Evolutionary conservation across 1,140 invertebrate genomes (phyloP).

Genomic region (Leptinotarsa defecta): DNA sequence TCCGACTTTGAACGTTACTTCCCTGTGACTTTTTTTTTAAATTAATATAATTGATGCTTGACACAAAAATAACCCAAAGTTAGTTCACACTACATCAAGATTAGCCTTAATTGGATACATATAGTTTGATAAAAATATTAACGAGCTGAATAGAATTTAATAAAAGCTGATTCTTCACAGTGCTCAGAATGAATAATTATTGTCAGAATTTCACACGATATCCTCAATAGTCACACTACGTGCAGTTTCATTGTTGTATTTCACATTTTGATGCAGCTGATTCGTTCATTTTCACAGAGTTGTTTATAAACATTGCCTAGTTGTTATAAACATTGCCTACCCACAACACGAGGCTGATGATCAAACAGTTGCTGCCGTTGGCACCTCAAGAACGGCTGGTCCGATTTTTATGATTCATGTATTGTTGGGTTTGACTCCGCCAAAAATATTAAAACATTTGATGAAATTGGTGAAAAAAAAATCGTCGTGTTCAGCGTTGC

Average conservation of each 20-base stretch:
- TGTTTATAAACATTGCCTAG: not conserved
- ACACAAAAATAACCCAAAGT: conserved; percentile 20
- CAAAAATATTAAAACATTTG: too few species aligned
- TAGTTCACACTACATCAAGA: conserved; percentile 18
- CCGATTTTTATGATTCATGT: too few species aligned
- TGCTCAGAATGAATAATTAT: conserved; percentile 12
- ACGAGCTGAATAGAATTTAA: conserved; percentile 13
- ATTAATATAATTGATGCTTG: conserved; percentile 18
- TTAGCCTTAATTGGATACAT: conserved; percentile 18
- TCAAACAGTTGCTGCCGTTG: too few species aligned
- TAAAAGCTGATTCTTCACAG: conserved; percentile 26
- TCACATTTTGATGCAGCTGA: conserved; percentile 14
- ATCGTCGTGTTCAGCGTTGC: too few species aligned
- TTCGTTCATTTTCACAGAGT: conserved; percentile 18
- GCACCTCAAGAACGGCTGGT: too few species aligned
- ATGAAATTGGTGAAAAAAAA: too few species aligned
- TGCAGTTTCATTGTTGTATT: conserved; percentile 21
- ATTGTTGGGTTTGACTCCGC: too few species aligned
- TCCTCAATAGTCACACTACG: not conserved
- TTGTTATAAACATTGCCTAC: too few species aligned
- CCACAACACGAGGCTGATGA: too few species aligned
- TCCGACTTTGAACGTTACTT: not conserved
- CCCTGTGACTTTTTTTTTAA: conserved; percentile 16
- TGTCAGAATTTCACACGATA: conserved; percentile 14
- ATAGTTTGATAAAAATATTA: conserved; percentile 21